Conservation (phyloP, 2,113 vertebrate genomes). For the Sceloporus undulatus region DNA sequence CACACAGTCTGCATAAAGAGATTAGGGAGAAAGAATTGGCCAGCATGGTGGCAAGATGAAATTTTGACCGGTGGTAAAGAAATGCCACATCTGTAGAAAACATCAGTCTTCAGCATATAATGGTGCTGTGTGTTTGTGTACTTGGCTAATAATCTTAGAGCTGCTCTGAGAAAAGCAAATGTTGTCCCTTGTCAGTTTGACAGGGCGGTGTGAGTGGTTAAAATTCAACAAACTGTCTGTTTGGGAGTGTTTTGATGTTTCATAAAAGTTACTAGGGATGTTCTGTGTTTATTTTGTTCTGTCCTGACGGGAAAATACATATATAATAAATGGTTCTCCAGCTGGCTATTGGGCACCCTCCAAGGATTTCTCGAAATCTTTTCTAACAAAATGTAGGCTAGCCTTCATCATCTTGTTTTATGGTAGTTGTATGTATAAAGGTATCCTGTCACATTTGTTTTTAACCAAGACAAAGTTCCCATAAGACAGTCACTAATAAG, state of each 20-base stretch:
- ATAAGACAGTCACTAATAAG: neutral
- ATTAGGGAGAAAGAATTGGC: neutral
- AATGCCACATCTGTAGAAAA: constrained; percentile 1
- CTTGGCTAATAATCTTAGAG: constrained; percentile 11
- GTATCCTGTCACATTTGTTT: neutral
- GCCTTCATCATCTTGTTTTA: neutral
- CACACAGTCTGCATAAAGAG: neutral
- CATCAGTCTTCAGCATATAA: neutral
- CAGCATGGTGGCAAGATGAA: constrained; percentile 3
- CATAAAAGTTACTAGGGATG: neutral
- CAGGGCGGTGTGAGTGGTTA: neutral
- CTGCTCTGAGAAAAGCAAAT: neutral
- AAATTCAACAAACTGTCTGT: neutral
- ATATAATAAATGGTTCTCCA: neutral
- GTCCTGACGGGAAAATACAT: neutral
- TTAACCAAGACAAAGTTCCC: neutral
- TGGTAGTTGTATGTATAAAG: neutral
- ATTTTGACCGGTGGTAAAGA: neutral
- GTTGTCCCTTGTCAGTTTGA: neutral
- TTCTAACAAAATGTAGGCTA: neutral
- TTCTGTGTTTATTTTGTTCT: neutral
- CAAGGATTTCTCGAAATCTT: neutral
- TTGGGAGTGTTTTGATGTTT: neutral
- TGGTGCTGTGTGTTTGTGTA: constrained; percentile 2
- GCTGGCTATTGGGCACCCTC: neutral